phyloP scores from a whole-genome alignment of 2,797 vertebrate genomes.

The Sparidentex hasta region DNA sequence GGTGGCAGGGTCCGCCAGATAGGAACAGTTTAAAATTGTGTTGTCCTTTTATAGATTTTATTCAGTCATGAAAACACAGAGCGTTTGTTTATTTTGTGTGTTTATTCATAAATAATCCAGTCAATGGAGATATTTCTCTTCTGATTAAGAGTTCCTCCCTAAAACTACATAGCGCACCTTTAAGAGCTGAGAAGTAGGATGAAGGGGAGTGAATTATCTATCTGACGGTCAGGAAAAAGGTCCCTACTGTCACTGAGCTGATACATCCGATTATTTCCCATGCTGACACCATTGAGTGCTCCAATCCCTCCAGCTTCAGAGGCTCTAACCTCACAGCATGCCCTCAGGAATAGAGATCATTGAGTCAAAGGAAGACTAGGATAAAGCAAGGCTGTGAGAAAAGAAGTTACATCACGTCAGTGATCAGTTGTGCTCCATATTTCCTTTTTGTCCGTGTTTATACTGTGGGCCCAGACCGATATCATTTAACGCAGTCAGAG shows the following conservation, averaged over 20 bases:
- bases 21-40: no score
- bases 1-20: no score
- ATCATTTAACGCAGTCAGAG: slow-evolving; percentile 59
- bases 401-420: slow-evolving; percentile 44
- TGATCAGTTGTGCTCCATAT: slow-evolving; percentile 59
- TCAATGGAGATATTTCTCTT: no score
- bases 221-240: slow-evolving; percentile 38
- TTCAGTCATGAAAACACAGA: no score
- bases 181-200: slow-evolving; percentile 21
- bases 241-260: slow-evolving; percentile 52
- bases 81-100: no score
- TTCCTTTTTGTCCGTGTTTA: slow-evolving; percentile 58
- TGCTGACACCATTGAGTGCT: slow-evolving; percentile 52
- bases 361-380: slow-evolving; percentile 23
- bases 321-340: slow-evolving; percentile 50
- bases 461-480: slow-evolving; percentile 58
- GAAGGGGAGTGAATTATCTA: slow-evolving; percentile 19
- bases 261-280: slow-evolving; percentile 60
- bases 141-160: no score
- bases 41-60: no score
- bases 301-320: slow-evolving; percentile 47
- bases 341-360: slow-evolving; percentile 57
- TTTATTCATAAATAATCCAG: no score
- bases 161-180: no score
- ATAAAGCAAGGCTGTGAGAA: slow-evolving; percentile 20